Base-by-base conservation (phyloP, 2,888 invertebrate genomes). In the Pristionchus entomophagus region DNA sequence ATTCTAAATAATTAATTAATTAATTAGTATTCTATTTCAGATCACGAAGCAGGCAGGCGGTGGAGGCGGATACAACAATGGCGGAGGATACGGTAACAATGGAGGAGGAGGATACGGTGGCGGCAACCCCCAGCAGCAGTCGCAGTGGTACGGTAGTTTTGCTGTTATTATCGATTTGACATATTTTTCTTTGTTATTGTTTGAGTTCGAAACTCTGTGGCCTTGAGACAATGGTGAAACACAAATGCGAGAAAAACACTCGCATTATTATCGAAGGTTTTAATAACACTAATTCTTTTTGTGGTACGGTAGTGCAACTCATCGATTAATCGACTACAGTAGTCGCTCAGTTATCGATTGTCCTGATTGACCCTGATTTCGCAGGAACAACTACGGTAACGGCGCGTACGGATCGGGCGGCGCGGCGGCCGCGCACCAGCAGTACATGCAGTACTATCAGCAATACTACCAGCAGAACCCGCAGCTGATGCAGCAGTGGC, bases 401-500 rank as follows among this genome's bases (percentile, higher is more conserved):
- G 85, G 85, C 29, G 85, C 73, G 51, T 85, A 85, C 78, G 84
- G 86, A 1, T 38, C 86, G 2, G 87, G 81, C n/a, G 83, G 51
- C 14, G 81, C 86, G 2, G 84, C 85, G 5, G 87, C 85, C 35
- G 87, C 89, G 3, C 88, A 88, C n/a, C 88, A 87, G 32, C 89
- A 91, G 86, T 91, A 91, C 82, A 90, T 90, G 91, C 89, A 91
- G 73, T 91, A 91, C 86, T 92, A 91, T 83, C 87, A 88, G 10
- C 90, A 90, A 85, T 91, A 91, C 86, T 92, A 92, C 88, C 88
- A 89, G 80, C 88, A 89, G 85, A 92, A 92, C 84, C 91, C 91
- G 29, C 89, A 89, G 38, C 77, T 89, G 51, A 90, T 90, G 90
- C 90, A 90, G 84, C 91, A 91, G 86, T 91, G 87, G 88, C 84